phyloP scores from a whole-genome alignment of 2,113 vertebrate species.

The Sphaerodactylus townsendi region DNA sequence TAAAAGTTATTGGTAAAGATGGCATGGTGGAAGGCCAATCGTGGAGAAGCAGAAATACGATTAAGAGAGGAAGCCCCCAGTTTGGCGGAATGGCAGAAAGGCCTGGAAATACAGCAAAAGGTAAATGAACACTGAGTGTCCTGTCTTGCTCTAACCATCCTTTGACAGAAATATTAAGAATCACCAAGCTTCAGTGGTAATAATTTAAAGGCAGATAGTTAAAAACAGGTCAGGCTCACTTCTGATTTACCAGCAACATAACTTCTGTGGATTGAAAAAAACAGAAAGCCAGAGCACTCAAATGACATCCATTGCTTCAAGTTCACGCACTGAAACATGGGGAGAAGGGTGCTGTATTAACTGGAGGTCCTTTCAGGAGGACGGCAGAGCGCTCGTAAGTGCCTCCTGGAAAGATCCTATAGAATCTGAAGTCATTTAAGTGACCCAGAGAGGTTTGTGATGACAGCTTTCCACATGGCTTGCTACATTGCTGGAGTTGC shows the following conservation, averaged over 20 bases:
- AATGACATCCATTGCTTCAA: background rate
- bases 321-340: background rate
- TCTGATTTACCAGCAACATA: fast-evolving
- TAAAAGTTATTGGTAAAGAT: background rate
- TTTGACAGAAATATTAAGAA: background rate
- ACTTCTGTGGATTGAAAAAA: background rate
- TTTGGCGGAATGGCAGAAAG: background rate
- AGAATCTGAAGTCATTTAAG: background rate
- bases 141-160: background rate
- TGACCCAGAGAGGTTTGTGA: background rate
- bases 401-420: fast-evolving
- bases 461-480: background rate
- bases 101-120: background rate
- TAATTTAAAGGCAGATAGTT: background rate
- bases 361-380: background rate
- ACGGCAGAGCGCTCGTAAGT: background rate
- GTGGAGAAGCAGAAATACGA: background rate
- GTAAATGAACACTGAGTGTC: background rate
- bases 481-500: background rate
- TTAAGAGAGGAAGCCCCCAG: no score
- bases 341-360: background rate
- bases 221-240: background rate
- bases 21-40: background rate
- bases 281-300: background rate
- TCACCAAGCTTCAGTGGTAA: background rate